Evolutionary conservation across 2,113 vertebrate species (phyloP), one percentile per base, ranked within the genome.

Genomic region (Dryoscopus gambensis): DNA sequence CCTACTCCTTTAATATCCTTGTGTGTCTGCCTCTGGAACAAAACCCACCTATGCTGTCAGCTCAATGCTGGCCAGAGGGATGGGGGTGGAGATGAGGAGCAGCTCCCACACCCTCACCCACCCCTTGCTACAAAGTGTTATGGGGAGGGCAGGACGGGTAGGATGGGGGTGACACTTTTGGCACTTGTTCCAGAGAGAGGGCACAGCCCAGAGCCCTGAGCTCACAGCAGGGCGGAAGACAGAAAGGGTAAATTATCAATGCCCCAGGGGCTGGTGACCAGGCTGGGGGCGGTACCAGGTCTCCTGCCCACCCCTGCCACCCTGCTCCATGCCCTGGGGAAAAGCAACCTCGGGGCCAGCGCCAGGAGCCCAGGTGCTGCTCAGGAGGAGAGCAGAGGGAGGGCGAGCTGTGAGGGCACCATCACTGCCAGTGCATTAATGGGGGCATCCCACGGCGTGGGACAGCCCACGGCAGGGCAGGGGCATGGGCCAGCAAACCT

Each of bases 151-250:
- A 59, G 94, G 80, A 40, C 0, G 1, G 67, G 7, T 18, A 50
- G 30, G 47, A 22, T 1, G 9, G 46, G 55, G 44, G 53, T 52
- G 75, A 88, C 55, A 22, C n/a, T 55, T 93, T 93, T 94, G 93
- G 95, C 93, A 96, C 95, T 96, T 96, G 92, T 86, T 95, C 82
- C 88, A 81, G 92, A 90, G 49, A 87, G 55, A 95, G 91, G 95
- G 71, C 75, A 2, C 78, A 93, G 78, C 87, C 86, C 89, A 8
- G 5, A 78, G 90, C 85, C 62, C 90, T 33, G 4, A 30, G 73
- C 87, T 75, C 50, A 15, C 42, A 47, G 84, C 14, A 9, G 79
- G 64, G 49, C 0, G 92, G 95, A 96, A 93, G 92, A 94, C 95
- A 84, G 76, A 60, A 49, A 95, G 79, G 71, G 56, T 50, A 39